phyloP scores from a whole-genome alignment of 2,797 vertebrate species.

The Propithecus deckenii region DNA sequence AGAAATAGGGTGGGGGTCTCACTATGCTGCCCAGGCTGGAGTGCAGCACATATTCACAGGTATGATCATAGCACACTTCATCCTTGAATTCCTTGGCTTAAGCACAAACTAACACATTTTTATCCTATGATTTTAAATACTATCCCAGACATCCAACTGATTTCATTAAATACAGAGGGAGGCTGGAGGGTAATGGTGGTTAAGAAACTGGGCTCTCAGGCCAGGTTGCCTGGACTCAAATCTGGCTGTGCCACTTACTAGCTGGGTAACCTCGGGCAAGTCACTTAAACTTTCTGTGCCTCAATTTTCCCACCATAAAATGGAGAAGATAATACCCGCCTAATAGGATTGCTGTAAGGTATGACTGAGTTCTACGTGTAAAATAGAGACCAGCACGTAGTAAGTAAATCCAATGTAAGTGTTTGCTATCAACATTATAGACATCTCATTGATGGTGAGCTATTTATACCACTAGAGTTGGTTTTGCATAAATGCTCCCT shows the following conservation, averaged over 20 bases:
- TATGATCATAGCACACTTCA: not conserved
- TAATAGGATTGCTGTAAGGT: too few relatives aligned
- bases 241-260: not conserved
- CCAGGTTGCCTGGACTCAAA: not conserved
- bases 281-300: not conserved
- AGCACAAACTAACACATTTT: not conserved
- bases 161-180: not conserved
- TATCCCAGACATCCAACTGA: not conserved
- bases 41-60: not conserved
- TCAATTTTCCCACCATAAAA: not conserved
- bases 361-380: not conserved
- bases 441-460: not conserved
- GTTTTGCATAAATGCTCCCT: not conserved
- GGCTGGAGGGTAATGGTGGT: too few relatives aligned
- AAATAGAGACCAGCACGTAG: not conserved
- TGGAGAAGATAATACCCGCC: not conserved
- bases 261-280: not conserved
- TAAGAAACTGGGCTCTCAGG: not conserved
- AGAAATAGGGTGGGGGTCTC: not conserved
- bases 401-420: not conserved
- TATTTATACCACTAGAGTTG: too few relatives aligned
- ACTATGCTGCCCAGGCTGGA: not conserved
- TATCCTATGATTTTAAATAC: not conserved
- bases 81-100: not conserved
- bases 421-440: not conserved